phyloP scores from a whole-genome alignment of 2,797 vertebrate species.

The Eulemur mongoz region DNA sequence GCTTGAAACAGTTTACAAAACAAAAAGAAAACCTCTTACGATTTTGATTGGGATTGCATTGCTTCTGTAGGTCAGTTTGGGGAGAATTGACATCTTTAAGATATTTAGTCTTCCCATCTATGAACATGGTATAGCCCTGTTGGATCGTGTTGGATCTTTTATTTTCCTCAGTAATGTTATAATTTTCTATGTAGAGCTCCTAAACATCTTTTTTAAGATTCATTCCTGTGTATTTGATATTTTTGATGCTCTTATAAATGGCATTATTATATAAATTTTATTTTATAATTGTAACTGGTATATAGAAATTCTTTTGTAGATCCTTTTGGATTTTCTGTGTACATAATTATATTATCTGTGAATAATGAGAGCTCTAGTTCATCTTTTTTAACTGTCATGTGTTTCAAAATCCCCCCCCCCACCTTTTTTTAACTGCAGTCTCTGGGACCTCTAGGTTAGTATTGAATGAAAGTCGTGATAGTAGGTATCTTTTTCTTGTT shows the following conservation, averaged over 20 bases:
- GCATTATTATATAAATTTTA: neutral
- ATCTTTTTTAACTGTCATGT: neutral
- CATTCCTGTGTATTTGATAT: neutral
- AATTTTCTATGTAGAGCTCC: neutral
- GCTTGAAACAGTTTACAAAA: neutral
- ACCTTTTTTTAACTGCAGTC: neutral
- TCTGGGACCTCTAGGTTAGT: neutral
- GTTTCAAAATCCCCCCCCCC: neutral
- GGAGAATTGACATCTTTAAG: neutral
- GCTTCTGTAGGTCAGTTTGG: neutral
- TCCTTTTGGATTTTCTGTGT: neutral
- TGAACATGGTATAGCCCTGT: neutral
- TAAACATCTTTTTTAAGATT: neutral
- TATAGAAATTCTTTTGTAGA: neutral
- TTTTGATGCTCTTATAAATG: neutral
- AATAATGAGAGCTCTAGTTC: neutral
- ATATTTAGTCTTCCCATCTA: neutral
- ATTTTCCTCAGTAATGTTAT: slow-evolving; percentile 25
- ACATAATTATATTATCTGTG: neutral
- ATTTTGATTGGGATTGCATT: neutral
- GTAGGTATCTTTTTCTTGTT: neutral
- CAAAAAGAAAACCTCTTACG: neutral
- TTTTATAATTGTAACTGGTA: slow-evolving; percentile 3
- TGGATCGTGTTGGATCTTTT: neutral
- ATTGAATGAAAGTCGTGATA: neutral